Conservation (phyloP, 30 jellyfish, hydroid and myxozoan genomes). For the Cassiopea xamachana region DNA sequence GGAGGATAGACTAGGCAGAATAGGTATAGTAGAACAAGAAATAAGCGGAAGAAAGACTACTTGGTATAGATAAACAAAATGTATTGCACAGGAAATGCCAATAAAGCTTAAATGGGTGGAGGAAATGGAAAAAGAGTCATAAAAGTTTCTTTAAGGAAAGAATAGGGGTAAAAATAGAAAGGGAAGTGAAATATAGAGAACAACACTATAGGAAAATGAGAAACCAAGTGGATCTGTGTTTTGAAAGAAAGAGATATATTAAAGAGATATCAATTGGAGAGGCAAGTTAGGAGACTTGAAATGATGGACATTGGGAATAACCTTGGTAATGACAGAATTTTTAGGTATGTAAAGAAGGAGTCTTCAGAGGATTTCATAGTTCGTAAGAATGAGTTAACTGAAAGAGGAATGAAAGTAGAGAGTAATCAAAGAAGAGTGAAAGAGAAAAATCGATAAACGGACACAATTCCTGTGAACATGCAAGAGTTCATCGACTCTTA, state of each 20-base stretch:
- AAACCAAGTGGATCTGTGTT: constrained; percentile 1
- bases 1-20: too few species aligned
- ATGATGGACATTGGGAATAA: constrained; percentile 41
- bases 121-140: background rate
- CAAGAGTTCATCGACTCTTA: too few species aligned
- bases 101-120: background rate
- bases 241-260: constrained; percentile 10
- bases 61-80: constrained; percentile 6
- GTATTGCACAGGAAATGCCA: background rate
- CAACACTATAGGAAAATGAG: constrained; percentile 2
- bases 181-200: background rate
- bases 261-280: constrained; percentile 29
- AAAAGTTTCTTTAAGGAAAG: background rate
- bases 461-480: too few species aligned
- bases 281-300: constrained; percentile 30
- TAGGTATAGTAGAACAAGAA: too few species aligned
- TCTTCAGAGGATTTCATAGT: background rate
- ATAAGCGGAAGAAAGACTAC: too few species aligned
- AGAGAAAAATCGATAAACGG: too few species aligned
- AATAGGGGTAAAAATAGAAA: background rate
- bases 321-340: constrained; percentile 1
- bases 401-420: background rate
- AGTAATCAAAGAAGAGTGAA: background rate
- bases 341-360: background rate
- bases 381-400: background rate